These are phyloP conservation scores for Telmatherina bonti DNA, from an alignment of 2,797 vertebrate genomes.

Conservation along the genomic window DNA sequence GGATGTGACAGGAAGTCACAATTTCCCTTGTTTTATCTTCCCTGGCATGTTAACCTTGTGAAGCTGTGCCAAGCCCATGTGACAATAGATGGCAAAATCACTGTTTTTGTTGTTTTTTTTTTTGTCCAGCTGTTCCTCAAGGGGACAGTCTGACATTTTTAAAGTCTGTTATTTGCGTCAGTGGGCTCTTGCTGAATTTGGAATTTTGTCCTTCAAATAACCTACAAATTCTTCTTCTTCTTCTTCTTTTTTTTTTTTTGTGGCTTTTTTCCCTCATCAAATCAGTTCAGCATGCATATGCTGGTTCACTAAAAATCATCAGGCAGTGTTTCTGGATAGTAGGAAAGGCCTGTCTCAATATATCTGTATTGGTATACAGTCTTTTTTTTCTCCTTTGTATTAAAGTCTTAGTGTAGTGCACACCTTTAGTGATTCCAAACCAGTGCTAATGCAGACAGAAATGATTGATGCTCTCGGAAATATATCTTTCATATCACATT, in stretches of 20 bases:
- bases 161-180: conserved; percentile 75
- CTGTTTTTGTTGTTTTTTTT: conserved; percentile 42
- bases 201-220: conserved; percentile 69
- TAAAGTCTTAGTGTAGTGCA: conserved; percentile 1
- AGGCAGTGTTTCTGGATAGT: conserved; percentile 11
- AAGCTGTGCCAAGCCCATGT: conserved; percentile 63
- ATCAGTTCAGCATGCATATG: conserved; percentile 6
- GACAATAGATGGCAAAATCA: conserved; percentile 75
- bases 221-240: conserved; percentile 31
- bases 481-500: conserved; percentile 3
- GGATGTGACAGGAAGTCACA: conserved; percentile 68
- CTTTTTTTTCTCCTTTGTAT: conserved; percentile 8
- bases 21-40: conserved; percentile 73
- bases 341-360: conserved; percentile 4
- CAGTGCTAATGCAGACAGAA: background rate
- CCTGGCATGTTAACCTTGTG: conserved; percentile 75
- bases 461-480: background rate
- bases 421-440: background rate
- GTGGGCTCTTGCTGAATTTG: conserved; percentile 60
- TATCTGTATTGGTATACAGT: background rate
- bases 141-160: conserved; percentile 74
- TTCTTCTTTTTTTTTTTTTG: background rate
- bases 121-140: conserved; percentile 61
- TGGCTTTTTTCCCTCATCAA: conserved; percentile 1
- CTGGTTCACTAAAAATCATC: conserved; percentile 16